Evolutionary conservation across 1,140 invertebrate species (phyloP).

Genomic region (Pentalonia nigronervosa): DNA sequence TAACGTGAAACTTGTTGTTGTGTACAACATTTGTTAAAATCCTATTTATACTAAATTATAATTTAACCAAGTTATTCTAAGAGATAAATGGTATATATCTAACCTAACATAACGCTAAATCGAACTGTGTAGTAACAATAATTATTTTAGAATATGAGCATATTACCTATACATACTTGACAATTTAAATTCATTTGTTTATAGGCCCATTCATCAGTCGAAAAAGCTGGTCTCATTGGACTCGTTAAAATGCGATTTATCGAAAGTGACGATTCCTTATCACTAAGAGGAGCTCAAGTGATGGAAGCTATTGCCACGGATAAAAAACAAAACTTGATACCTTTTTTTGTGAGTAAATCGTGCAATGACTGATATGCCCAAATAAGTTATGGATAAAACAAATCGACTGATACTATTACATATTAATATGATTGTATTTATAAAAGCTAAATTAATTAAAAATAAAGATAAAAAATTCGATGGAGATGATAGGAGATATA

Average conservation of each 20-base stretch:
- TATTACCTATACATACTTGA: neutral
- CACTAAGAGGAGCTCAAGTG: constrained; percentile 83
- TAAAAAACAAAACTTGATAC: constrained; percentile 86
- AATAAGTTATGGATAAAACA: neutral
- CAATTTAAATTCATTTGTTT: constrained; percentile 17
- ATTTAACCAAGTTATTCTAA: neutral
- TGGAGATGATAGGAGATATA: neutral
- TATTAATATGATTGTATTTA: no score
- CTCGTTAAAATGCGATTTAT: constrained; percentile 92
- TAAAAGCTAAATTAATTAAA: neutral
- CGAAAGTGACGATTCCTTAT: constrained; percentile 82
- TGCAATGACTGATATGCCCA: neutral
- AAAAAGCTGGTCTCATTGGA: constrained; percentile 92
- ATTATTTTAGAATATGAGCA: neutral
- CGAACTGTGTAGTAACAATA: neutral
- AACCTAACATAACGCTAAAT: neutral
- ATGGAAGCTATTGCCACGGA: constrained; percentile 82
- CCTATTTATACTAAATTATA: neutral
- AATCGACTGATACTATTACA: neutral
- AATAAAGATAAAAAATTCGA: neutral
- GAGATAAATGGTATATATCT: neutral
- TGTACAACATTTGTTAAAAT: neutral
- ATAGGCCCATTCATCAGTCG: constrained; percentile 93
- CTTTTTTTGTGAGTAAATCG: constrained; percentile 88
- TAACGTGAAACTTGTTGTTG: neutral